Conservation (phyloP, 2,888 invertebrate species). For the Candidula unifasciata region DNA sequence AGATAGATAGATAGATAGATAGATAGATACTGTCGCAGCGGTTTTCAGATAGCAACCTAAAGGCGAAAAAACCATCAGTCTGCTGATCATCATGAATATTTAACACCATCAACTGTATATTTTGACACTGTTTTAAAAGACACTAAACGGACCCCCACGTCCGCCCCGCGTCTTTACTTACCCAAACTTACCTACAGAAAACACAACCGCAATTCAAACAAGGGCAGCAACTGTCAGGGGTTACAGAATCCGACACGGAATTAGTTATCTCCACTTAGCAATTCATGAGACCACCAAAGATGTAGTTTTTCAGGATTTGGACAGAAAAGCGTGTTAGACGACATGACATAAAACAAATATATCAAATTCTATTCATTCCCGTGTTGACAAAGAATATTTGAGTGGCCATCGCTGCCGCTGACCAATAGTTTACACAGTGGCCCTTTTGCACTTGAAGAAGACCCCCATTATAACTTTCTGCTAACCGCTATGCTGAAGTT, state of each 20-base stretch:
- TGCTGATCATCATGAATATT: no score
- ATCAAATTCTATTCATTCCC: constrained; percentile 18
- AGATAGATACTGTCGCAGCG: background rate
- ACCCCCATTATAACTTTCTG: constrained; percentile 1
- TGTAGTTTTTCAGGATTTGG: constrained; percentile 11
- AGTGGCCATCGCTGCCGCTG: constrained; percentile 26
- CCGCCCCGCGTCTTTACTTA: background rate
- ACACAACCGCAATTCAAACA: background rate
- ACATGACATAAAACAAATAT: constrained; percentile 16
- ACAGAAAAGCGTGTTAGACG: background rate
- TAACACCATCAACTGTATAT: no score
- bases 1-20: constrained; percentile 8
- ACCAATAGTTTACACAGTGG: constrained; percentile 30
- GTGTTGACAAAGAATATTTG: constrained; percentile 38
- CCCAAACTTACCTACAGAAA: background rate
- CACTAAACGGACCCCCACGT: background rate
- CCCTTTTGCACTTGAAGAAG: background rate
- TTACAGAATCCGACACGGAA: background rate
- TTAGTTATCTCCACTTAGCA: constrained; percentile 14
- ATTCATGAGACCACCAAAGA: constrained; percentile 34
- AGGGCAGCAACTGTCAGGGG: background rate
- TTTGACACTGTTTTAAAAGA: no score
- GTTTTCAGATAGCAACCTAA: no score
- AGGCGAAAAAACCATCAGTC: no score
- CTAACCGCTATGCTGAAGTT: background rate